Conservation (phyloP, 2,797 vertebrate genomes). For the Steatocranus sp. region DNA sequence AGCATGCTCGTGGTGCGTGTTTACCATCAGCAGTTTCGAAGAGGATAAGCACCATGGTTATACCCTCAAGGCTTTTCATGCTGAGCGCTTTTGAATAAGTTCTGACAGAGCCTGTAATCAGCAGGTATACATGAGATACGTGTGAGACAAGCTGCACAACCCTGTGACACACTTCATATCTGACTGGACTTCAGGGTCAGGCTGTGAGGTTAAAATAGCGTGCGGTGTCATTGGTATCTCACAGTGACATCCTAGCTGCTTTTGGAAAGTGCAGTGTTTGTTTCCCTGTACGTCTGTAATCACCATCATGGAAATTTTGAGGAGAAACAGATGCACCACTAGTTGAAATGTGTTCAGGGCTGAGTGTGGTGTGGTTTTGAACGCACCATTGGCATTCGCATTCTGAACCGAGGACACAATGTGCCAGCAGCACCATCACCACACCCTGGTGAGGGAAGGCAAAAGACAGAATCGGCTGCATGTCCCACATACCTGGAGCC, state of each 20-base stretch:
- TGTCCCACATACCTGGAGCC: slow-evolving; percentile 22
- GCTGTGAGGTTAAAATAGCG: slow-evolving; percentile 67
- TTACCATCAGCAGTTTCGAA: slow-evolving; percentile 27
- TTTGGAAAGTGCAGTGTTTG: neutral
- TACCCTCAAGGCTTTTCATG: neutral
- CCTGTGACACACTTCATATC: slow-evolving; percentile 12
- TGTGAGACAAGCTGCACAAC: slow-evolving; percentile 46
- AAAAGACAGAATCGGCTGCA: slow-evolving; percentile 9
- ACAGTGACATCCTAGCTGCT: slow-evolving; percentile 59
- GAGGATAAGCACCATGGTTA: neutral
- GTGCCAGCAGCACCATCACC: slow-evolving; percentile 24
- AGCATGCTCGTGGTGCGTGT: slow-evolving; percentile 20
- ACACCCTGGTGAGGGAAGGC: slow-evolving; percentile 1
- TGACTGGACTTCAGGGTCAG: slow-evolving; percentile 29
- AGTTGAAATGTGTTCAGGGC: slow-evolving; percentile 1
- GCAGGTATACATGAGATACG: slow-evolving; percentile 35
- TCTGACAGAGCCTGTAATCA: slow-evolving; percentile 63
- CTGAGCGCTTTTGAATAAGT: slow-evolving; percentile 3
- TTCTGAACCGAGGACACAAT: slow-evolving; percentile 8
- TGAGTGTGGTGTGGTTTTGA: slow-evolving; percentile 21
- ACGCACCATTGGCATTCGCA: slow-evolving; percentile 1
- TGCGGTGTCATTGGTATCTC: slow-evolving; percentile 56
- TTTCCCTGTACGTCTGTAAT: slow-evolving; percentile 48
- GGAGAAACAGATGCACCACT: neutral
- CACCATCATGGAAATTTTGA: slow-evolving; percentile 28